phyloP scores from a whole-genome alignment of 2,797 vertebrate genomes.

The Babyrousa celebensis region DNA sequence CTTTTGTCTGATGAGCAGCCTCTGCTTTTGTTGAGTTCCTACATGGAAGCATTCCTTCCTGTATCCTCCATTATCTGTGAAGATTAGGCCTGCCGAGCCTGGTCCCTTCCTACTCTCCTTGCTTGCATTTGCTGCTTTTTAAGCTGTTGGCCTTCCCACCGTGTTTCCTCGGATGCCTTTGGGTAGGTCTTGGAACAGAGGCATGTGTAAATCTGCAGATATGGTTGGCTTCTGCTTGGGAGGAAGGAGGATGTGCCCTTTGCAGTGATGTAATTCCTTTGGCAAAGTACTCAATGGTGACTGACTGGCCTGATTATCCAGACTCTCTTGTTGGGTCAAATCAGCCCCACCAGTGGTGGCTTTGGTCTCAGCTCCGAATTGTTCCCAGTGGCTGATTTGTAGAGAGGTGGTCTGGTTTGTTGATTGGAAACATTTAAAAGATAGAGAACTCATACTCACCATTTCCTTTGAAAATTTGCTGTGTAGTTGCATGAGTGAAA shows the following conservation, averaged over 20 bases:
- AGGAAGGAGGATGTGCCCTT: neutral
- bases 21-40: neutral
- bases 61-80: neutral
- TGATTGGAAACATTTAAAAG: neutral
- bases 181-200: neutral
- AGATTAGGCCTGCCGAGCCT: neutral
- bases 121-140: neutral
- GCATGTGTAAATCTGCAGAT: neutral
- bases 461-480: conserved; percentile 62
- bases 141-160: neutral
- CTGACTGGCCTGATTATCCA: neutral
- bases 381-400: neutral
- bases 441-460: neutral
- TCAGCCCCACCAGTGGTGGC: neutral
- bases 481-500: neutral
- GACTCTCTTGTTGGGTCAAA: conserved; percentile 35
- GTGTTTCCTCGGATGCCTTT: neutral
- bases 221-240: neutral
- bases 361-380: neutral
- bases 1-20: neutral
- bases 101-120: neutral
- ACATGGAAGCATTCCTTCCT: neutral
- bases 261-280: neutral
- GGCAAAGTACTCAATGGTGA: neutral
- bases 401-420: neutral